Percentiles rank a stretch among this genome's conserved stretches.
phyloP scores from a whole-genome alignment of 2,113 vertebrate species.

The Tetraodon nigroviridis region DNA sequence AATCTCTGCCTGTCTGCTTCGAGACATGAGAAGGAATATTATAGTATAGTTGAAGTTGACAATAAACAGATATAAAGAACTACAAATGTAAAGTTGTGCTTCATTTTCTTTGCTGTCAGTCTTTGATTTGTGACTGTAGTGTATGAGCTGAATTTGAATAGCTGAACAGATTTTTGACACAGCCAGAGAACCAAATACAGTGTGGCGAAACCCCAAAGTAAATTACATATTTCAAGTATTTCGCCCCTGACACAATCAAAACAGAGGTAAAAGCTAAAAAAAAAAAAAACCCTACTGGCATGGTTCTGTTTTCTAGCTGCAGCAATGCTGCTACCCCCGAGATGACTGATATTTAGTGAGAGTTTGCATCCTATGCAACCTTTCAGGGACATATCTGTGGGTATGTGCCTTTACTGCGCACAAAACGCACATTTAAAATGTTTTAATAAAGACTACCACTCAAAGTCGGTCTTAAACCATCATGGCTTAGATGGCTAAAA shows the following conservation, averaged over 20 bases:
- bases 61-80: slow-evolving; percentile 19
- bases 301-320: slow-evolving; percentile 3
- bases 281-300: slow-evolving; percentile 7
- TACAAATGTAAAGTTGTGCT: slow-evolving; percentile 22
- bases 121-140: slow-evolving; percentile 4
- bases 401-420: slow-evolving; percentile 11
- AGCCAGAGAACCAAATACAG: slow-evolving; percentile 20
- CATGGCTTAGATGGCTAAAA: neutral
- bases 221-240: slow-evolving; percentile 21
- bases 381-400: slow-evolving; percentile 20
- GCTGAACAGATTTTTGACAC: slow-evolving; percentile 4
- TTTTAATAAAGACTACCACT: slow-evolving; percentile 7
- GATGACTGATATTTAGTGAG: slow-evolving; percentile 46
- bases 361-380: slow-evolving; percentile 24
- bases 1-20: neutral
- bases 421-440: slow-evolving; percentile 11
- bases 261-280: slow-evolving; percentile 21
- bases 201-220: slow-evolving; percentile 9
- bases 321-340: slow-evolving; percentile 35
- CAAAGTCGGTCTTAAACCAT: neutral
- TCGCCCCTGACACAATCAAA: slow-evolving; percentile 9
- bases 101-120: slow-evolving; percentile 25
- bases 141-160: neutral
- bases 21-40: slow-evolving; percentile 3
- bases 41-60: slow-evolving; percentile 19